These are phyloP conservation scores for Drosophila serrata DNA, from an alignment of 1,140 invertebrate genomes.

Conservation along the genomic window DNA sequence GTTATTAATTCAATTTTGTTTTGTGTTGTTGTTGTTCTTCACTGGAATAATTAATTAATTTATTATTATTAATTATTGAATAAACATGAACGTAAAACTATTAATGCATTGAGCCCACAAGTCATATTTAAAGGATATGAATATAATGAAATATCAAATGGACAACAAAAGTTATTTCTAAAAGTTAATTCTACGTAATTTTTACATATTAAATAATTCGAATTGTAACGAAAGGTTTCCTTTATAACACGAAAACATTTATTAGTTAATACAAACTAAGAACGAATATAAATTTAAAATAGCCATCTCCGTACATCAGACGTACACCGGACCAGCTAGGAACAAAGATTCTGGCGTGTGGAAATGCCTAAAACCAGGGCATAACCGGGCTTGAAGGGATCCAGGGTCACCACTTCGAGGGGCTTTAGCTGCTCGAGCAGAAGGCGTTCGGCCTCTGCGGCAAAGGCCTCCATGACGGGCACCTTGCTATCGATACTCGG, in stretches of 20 bases:
- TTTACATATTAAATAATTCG: not conserved
- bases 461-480: not conserved
- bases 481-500: not conserved
- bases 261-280: not conserved
- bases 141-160: too few relatives aligned
- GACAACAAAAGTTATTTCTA: too few relatives aligned
- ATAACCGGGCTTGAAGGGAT: constrained; percentile 27
- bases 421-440: constrained; percentile 35
- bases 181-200: not conserved
- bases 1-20: constrained; percentile 20
- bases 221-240: not conserved
- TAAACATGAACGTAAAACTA: not conserved
- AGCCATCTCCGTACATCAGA: not conserved
- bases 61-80: not conserved
- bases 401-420: constrained; percentile 22
- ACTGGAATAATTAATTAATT: constrained; percentile 3
- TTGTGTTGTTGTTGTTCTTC: not conserved
- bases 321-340: not conserved
- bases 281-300: constrained; percentile 10
- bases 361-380: constrained; percentile 35
- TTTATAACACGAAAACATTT: constrained; percentile 1
- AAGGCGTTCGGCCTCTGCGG: constrained; percentile 2
- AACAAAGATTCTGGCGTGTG: not conserved
- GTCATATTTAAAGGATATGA: not conserved
- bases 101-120: constrained; percentile 1